Evolutionary conservation across 2,888 invertebrate species (phyloP).

Genomic region (Tipula unca): DNA sequence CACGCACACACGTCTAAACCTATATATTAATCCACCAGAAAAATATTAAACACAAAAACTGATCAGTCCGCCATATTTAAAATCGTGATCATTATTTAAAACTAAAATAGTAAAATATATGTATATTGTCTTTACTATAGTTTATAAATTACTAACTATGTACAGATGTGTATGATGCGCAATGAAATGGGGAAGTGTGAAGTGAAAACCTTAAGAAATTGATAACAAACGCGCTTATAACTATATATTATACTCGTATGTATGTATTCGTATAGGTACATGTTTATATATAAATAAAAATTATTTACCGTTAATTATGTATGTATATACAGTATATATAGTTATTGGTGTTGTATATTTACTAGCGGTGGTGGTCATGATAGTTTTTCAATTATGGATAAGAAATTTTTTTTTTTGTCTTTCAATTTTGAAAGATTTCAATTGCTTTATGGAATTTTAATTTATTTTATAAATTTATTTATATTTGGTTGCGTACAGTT

Average conservation of each 20-base stretch:
- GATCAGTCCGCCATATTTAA: neutral
- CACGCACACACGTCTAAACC: no score
- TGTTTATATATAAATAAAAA: neutral
- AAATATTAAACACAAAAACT: neutral
- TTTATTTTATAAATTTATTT: neutral
- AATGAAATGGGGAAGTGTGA: conserved; percentile 3
- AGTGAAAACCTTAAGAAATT: conserved; percentile 14
- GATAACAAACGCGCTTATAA: conserved; percentile 8
- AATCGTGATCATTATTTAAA: neutral
- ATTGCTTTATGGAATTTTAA: neutral
- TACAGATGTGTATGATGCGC: neutral
- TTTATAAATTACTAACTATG: no score
- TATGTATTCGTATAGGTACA: neutral
- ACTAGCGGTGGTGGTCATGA: neutral
- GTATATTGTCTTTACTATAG: conserved; percentile 1
- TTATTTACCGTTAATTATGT: neutral
- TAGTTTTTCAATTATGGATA: neutral
- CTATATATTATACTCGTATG: no score
- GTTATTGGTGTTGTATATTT: neutral
- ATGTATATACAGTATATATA: neutral
- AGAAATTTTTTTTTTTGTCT: neutral
- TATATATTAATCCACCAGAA: neutral
- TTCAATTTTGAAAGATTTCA: conserved; percentile 8
- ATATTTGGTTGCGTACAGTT: neutral
- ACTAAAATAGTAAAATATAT: neutral